Conservation (phyloP, 2,113 vertebrate species). For the Willisornis vidua region DNA sequence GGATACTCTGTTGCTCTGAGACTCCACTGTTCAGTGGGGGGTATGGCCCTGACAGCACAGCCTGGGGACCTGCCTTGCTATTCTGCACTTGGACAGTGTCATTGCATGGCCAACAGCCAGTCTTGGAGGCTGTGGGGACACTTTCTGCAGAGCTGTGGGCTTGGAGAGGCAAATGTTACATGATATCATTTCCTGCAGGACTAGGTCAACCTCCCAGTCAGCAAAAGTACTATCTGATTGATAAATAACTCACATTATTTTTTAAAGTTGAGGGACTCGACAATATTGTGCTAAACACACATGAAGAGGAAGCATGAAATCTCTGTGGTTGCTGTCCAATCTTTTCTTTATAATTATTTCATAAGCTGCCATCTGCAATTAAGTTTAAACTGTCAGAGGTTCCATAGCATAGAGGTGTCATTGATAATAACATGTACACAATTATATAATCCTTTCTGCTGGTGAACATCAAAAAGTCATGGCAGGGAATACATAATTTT, state of each 20-base stretch:
- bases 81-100: background rate
- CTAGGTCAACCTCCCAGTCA: background rate
- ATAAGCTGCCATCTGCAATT: slow-evolving; percentile 49
- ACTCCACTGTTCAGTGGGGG: background rate
- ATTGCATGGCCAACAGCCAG: background rate
- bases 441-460: slow-evolving; percentile 35
- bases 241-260: background rate
- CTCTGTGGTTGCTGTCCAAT: background rate
- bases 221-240: background rate
- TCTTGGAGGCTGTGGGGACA: background rate
- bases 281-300: background rate
- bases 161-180: background rate
- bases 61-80: background rate
- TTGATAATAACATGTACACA: background rate
- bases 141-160: background rate
- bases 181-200: rapidly evolving
- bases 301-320: slow-evolving; percentile 14
- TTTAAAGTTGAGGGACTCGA: background rate
- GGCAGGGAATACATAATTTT: background rate
- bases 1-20: background rate
- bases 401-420: slow-evolving; percentile 28
- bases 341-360: slow-evolving; percentile 57
- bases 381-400: slow-evolving; percentile 35
- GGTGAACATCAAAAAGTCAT: slow-evolving; percentile 29
- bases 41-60: background rate